These are phyloP conservation scores for Laterallus jamaicensis DNA, from an alignment of 2,113 vertebrate species.

Conservation along the genomic window DNA sequence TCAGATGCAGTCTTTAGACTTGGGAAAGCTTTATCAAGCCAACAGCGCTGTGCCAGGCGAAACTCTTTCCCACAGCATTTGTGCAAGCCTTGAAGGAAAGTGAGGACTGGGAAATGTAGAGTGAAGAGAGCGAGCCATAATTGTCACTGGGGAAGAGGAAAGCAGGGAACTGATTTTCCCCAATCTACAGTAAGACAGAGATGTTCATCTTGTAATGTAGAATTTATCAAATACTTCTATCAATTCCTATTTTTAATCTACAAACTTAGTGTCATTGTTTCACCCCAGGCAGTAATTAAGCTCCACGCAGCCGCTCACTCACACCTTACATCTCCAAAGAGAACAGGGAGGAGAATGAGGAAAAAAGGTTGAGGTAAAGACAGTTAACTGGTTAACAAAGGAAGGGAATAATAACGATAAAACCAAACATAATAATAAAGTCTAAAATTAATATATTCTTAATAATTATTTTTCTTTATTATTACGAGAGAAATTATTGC, in stretches of 20 bases:
- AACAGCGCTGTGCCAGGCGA: rapidly evolving
- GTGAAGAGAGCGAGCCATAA: not conserved
- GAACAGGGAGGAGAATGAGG: too few relatives aligned
- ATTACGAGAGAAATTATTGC: too few relatives aligned
- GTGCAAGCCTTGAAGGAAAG: not conserved
- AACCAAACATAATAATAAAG: too few relatives aligned
- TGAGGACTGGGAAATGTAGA: not conserved
- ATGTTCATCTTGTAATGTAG: not conserved
- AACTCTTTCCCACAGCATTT: not conserved
- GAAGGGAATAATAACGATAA: too few relatives aligned
- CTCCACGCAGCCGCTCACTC: too few relatives aligned
- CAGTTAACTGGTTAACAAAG: too few relatives aligned
- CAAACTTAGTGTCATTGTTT: not conserved
- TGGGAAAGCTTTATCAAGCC: not conserved
- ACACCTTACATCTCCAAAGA: too few relatives aligned
- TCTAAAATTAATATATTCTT: too few relatives aligned
- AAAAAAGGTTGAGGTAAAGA: too few relatives aligned
- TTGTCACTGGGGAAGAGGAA: not conserved
- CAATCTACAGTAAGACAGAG: not conserved
- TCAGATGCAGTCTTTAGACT: not conserved
- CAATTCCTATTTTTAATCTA: not conserved
- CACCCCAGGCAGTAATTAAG: too few relatives aligned
- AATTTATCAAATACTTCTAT: not conserved
- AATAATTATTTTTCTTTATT: too few relatives aligned
- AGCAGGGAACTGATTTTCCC: not conserved